Evolutionary conservation across 2,113 vertebrate genomes (phyloP).

Genomic region (Sorex araneus): DNA sequence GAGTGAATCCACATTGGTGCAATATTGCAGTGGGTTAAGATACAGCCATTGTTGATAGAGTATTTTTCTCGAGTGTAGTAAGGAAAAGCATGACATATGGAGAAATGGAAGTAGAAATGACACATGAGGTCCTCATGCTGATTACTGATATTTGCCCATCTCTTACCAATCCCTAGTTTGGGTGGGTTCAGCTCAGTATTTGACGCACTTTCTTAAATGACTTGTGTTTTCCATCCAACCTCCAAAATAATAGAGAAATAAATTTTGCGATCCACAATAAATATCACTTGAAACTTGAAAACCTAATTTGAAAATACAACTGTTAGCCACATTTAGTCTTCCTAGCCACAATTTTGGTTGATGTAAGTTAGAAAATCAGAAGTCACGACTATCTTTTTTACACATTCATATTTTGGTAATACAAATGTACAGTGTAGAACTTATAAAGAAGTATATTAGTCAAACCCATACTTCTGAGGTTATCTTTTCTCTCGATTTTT

Average conservation of each 20-base stretch:
- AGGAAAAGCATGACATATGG: not conserved
- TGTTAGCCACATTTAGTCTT: not conserved
- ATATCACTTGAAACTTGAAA: slow-evolving; percentile 1
- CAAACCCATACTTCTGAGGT: too few relatives aligned
- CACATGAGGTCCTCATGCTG: not conserved
- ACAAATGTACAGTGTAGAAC: not conserved
- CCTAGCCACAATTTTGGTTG: not conserved
- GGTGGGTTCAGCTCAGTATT: slow-evolving; percentile 27
- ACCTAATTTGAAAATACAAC: slow-evolving; percentile 2
- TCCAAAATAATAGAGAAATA: slow-evolving; percentile 28
- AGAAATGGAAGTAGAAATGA: not conserved
- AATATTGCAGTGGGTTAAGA: slow-evolving; percentile 2
- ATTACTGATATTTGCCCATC: not conserved
- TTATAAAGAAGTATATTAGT: slow-evolving; percentile 35
- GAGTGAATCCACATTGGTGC: not conserved
- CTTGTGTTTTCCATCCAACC: not conserved
- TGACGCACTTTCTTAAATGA: not conserved
- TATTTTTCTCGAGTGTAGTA: too few relatives aligned
- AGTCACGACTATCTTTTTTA: not conserved
- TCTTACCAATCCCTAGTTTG: slow-evolving; percentile 11
- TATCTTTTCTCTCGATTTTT: not conserved
- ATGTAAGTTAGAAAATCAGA: not conserved
- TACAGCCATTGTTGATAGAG: not conserved
- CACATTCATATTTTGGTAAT: slow-evolving; percentile 51
- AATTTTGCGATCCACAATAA: slow-evolving; percentile 3